phyloP scores from a whole-genome alignment of 2,113 vertebrate species.

The Mastomys natalensis region DNA sequence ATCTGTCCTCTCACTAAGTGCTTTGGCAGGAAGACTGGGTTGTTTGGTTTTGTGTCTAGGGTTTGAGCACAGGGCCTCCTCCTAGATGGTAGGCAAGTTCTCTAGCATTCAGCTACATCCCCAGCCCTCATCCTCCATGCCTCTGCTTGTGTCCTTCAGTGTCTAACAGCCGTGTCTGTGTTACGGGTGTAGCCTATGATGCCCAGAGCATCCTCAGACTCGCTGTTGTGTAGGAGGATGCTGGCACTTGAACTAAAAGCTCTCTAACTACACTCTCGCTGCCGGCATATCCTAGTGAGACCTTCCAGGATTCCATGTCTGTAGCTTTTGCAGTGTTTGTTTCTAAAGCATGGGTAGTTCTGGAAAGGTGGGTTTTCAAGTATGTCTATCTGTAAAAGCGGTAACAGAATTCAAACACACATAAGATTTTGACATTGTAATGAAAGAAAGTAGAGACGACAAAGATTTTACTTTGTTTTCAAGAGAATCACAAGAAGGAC shows the following conservation, averaged over 20 bases:
- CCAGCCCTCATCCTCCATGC: background rate
- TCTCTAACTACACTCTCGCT: background rate
- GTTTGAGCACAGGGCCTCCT: background rate
- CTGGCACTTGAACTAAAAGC: background rate
- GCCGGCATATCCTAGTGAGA: background rate
- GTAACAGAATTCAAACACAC: background rate
- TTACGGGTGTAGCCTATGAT: background rate
- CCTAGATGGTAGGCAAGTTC: background rate
- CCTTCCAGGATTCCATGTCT: background rate
- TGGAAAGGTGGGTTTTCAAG: background rate
- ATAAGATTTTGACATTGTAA: constrained; percentile 27
- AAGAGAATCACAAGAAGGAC: background rate
- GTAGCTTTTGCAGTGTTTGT: background rate
- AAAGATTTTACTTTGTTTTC: constrained; percentile 15
- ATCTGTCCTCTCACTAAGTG: background rate
- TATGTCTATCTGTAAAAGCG: background rate
- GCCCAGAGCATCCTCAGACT: background rate
- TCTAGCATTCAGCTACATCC: background rate
- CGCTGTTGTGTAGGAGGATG: background rate
- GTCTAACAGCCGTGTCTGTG: no score
- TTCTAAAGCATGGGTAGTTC: background rate
- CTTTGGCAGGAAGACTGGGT: no score
- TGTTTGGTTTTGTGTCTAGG: background rate
- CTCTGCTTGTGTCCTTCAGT: background rate
- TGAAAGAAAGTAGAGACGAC: constrained; percentile 1